Evolutionary conservation across 2,888 invertebrate genomes (phyloP).

Genomic region (Salticus scenicus): DNA sequence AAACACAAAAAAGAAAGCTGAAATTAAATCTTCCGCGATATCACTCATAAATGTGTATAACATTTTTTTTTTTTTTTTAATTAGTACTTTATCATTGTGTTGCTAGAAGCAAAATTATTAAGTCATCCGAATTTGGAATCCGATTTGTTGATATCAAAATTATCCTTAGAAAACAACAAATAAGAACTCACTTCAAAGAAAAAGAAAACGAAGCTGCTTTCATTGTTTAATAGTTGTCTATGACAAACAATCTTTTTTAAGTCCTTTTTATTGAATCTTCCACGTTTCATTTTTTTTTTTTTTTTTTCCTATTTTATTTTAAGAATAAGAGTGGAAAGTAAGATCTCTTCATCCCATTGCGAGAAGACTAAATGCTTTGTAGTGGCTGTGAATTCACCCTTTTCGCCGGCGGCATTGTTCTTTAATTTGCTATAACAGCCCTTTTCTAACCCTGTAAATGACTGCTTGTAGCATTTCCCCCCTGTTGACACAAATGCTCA

Average conservation of each 20-base stretch:
- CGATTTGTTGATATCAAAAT: not conserved
- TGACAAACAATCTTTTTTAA: slow-evolving; percentile 30
- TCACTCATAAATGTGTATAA: too few species aligned
- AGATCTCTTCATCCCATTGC: slow-evolving; percentile 13
- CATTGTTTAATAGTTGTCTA: slow-evolving; percentile 35
- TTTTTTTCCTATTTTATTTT: too few species aligned
- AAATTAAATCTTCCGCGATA: too few species aligned
- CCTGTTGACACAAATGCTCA: slow-evolving; percentile 63
- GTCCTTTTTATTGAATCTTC: slow-evolving; percentile 13
- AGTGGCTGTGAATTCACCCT: slow-evolving; percentile 46
- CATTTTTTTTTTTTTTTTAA: too few species aligned
- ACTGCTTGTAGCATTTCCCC: slow-evolving; percentile 40
- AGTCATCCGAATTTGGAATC: not conserved
- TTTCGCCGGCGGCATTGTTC: slow-evolving; percentile 60
- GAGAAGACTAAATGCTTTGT: slow-evolving; percentile 44
- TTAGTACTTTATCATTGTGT: too few species aligned
- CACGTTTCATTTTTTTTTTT: slow-evolving; percentile 10
- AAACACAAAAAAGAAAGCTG: too few species aligned
- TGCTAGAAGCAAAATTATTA: not conserved
- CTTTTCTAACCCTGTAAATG: slow-evolving; percentile 43
- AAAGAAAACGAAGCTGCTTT: not conserved
- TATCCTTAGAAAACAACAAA: not conserved
- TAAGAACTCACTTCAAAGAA: too few species aligned
- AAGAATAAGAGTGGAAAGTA: not conserved
- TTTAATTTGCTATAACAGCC: slow-evolving; percentile 58